phyloP scores from a whole-genome alignment of 2,797 vertebrate species.

The Trachops cirrhosus region DNA sequence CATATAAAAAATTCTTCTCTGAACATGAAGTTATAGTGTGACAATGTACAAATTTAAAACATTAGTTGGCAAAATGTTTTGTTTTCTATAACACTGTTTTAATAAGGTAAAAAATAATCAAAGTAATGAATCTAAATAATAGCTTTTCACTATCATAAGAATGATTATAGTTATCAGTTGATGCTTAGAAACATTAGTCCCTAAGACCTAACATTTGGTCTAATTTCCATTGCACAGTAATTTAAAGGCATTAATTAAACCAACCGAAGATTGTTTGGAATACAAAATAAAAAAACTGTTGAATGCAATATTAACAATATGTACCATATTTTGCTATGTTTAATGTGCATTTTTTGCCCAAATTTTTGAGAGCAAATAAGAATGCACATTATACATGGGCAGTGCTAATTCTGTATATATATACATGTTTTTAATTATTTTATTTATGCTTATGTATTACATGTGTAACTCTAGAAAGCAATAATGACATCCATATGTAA shows the following conservation, averaged over 20 bases:
- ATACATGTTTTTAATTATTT: too few species aligned
- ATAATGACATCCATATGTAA: too few species aligned
- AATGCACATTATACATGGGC: too few species aligned
- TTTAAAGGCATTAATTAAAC: slow-evolving; percentile 30
- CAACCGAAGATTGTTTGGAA: neutral
- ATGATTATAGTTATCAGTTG: slow-evolving; percentile 16
- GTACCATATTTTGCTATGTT: neutral
- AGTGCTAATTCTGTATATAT: too few species aligned
- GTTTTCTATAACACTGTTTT: neutral
- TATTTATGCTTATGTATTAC: too few species aligned
- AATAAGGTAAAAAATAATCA: neutral
- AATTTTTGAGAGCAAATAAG: too few species aligned
- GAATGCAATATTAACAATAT: neutral
- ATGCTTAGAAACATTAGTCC: neutral
- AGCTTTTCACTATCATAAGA: neutral
- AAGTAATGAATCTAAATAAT: slow-evolving; percentile 22
- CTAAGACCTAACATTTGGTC: slow-evolving; percentile 6
- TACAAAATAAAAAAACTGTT: neutral
- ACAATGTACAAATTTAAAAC: neutral
- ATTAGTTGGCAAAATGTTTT: neutral
- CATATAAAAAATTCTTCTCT: slow-evolving; percentile 7
- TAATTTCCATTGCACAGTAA: neutral
- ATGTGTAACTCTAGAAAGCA: too few species aligned
- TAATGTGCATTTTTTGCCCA: too few species aligned
- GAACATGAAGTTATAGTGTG: slow-evolving; percentile 1